Evolutionary conservation across 2,113 vertebrate genomes (phyloP), one percentile per base, ranked within the genome.

Genomic region (Salvelinus alpinus): DNA sequence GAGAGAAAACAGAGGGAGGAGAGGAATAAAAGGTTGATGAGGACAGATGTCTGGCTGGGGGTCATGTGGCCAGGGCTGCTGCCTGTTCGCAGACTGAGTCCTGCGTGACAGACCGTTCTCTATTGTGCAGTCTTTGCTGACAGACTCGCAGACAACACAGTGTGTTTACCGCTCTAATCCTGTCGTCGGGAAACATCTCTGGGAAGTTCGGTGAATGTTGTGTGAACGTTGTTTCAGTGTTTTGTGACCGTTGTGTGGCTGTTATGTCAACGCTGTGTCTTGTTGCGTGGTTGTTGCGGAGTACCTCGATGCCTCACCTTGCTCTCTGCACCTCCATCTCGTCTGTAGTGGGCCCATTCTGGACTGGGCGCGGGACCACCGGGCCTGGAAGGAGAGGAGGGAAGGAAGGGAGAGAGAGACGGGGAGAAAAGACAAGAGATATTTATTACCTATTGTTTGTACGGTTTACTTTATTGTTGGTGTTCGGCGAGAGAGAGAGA

Each of bases 321-420:
- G 91, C 89, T 94, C 97, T 96, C 90, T 99, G 97, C 79, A 93
- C 93, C 88, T 99, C 97, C 85, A 96, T 93, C 89, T 99, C 97
- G 44, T 99, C 98, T 82, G 96, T 95, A 67, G 94, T 96, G n/a
- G 96, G 96, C 75, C 97, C 98, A 90, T 99, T 99, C 85, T 93
- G 93, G 80, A 91, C 90, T 25, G 96, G 98, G 73, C 97, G 96
- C 88, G 98, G 97, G 87, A 94, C 92, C 88, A 94, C 92, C 89
- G 97, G 97, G 94, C 98, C 98, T 99, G 80, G n/a, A 31, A 27
- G 75, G 57, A 31, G 38, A 8, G 34, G 29, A 44, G 72, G 18
- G 72, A 44, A 12, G 22, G 57, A 38, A 64, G 72, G n/a, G 4
- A 25, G 18, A 27, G 11, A 25, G 18, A 27, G 34, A 47, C n/a